Evolutionary conservation across 2,113 vertebrate species (phyloP), one percentile per base, ranked within the genome.

Genomic region (Tragulus kanchil): DNA sequence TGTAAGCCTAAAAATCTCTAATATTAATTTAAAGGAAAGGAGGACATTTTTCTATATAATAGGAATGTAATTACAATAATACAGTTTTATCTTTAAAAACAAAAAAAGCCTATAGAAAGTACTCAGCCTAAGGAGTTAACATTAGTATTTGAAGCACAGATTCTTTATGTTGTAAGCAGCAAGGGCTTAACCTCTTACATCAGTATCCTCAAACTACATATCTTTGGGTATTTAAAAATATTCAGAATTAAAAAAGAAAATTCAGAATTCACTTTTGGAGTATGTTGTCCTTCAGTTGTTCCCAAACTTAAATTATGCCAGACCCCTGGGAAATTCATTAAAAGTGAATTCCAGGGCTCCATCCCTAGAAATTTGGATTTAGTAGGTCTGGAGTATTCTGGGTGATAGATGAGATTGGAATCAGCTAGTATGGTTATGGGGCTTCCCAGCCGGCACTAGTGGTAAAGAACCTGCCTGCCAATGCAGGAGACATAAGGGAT

Each of bases 41-140:
- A 85, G 11, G 14, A 16, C 52, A 84, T 78, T 92, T 88, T 97
- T 91, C 62, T 65, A 28, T 61, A 31, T 71, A 42, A 62, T 28
- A 93, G 93, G 45, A 95, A 59, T 52, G 6, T 85, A 92, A 89
- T 89, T 73, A 79, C 17, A 93, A 62, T 45, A 92, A 50, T n/a
- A 65, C 25, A 81, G 71, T 42, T 85, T 45, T 28, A 67, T 62
- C 42, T 58, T 82, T 58, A 62, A 91, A 56, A 88, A 94, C 31
- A 13, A 45, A 52, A 85, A 75, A 82, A 73, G 4, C 9, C 12
- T 91, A 89, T 75, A 64, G 64, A 58, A 77, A 82, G 21, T 89
- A 48, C 42, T 45, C 79, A 67, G 21, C 17, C 14, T 14, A 89
- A 71, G 56, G 45, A 93, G 65, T 88, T 65, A 59, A 45, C 86